These are phyloP conservation scores for Mactra quadrangularis DNA, from an alignment of 1,140 invertebrate genomes.

Conservation along the genomic window DNA sequence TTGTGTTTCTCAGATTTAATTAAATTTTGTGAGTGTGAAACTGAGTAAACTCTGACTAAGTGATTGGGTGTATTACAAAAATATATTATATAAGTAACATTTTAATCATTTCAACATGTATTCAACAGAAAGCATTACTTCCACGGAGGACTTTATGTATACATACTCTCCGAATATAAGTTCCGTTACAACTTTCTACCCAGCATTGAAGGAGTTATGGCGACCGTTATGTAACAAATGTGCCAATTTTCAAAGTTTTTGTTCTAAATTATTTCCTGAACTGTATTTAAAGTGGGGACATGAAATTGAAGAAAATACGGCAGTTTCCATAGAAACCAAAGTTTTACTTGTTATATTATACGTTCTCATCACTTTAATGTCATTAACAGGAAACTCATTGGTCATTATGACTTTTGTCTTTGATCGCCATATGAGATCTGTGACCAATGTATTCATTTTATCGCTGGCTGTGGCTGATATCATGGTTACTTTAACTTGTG, in stretches of 20 bases:
- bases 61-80: too few species aligned
- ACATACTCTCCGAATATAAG: too few species aligned
- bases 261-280: conserved; percentile 21
- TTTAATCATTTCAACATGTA: too few species aligned
- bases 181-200: too few species aligned
- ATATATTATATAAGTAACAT: too few species aligned
- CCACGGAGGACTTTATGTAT: too few species aligned
- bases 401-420: conserved; percentile 70
- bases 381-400: conserved; percentile 70
- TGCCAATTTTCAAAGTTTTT: background rate
- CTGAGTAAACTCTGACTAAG: too few species aligned
- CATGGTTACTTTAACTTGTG: conserved; percentile 66
- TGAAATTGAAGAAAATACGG: background rate
- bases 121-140: too few species aligned
- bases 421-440: conserved; percentile 72
- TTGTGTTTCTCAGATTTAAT: too few species aligned
- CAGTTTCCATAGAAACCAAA: conserved; percentile 13
- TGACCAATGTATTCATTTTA: conserved; percentile 74
- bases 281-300: background rate
- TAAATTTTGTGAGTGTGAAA: too few species aligned
- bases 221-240: too few species aligned
- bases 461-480: conserved; percentile 74
- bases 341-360: conserved; percentile 64
- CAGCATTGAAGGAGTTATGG: too few species aligned
- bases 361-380: conserved; percentile 64